A percentile compares a stretch with the other conserved stretches of the same genome.
Evolutionary conservation across 2,113 vertebrate species (phyloP).

Genomic region (Cephalopterus ornatus): DNA sequence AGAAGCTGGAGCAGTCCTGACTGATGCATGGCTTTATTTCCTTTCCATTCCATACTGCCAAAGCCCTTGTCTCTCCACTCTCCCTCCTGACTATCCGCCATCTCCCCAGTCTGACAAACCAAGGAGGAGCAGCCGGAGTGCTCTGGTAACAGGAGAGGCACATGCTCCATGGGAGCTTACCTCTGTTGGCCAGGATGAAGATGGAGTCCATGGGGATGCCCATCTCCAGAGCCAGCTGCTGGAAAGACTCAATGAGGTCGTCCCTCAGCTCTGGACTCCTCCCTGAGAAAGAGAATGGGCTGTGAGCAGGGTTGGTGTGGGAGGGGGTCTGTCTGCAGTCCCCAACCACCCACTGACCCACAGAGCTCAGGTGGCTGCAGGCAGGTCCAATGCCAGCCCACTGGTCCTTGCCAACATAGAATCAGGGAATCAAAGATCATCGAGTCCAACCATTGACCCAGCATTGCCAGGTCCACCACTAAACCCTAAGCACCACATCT

Average conservation of each 20-base stretch:
- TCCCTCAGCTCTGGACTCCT: constrained; percentile 74
- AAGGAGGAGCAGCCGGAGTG: neutral
- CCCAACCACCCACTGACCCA: rapidly evolving
- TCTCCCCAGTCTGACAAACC: neutral
- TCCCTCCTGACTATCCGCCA: neutral
- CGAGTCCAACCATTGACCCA: neutral
- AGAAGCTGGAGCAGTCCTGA: neutral
- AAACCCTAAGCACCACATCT: neutral
- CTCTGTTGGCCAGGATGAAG: constrained; percentile 77
- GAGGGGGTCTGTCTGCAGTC: neutral
- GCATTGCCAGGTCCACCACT: neutral
- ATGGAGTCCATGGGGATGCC: constrained; percentile 76
- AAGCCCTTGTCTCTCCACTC: neutral
- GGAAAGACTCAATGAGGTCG: constrained; percentile 80
- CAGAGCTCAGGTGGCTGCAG: neutral
- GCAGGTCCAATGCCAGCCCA: neutral
- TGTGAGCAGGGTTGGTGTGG: neutral
- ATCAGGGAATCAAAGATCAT: neutral
- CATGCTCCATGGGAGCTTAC: neutral
- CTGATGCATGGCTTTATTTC: neutral
- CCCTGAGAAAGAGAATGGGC: constrained; percentile 67
- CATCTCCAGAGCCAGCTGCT: constrained; percentile 74
- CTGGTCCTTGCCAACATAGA: neutral
- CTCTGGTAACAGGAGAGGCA: neutral
- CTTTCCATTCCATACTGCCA: neutral